Base-by-base conservation (phyloP, 2,797 vertebrate species). In the Anabas testudineus region DNA sequence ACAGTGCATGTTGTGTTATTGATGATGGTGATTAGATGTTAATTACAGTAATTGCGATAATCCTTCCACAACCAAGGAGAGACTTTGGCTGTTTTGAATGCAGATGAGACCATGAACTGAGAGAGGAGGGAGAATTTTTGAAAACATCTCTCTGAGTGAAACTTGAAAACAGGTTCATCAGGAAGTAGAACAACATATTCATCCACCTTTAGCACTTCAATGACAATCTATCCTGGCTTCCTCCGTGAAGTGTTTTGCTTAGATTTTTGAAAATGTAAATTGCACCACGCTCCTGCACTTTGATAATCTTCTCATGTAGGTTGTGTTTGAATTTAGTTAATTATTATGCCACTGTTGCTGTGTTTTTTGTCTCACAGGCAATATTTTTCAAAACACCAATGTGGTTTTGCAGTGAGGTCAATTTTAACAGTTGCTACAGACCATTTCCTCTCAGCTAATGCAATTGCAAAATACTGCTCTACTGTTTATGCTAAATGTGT, bases 91-190 rank as follows among this genome's bases (percentile, higher is more conserved):
- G 71, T 78, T 83, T 12, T 55, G 71, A 82, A 80, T 87, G 49
- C 76, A 79, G 70, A 88, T 80, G 72, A 90, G 74, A 71, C 36
- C 7, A 43, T 62, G 67, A 16, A 52, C 41, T 15, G 60, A 48
- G 71, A 42, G 53, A 52, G 49, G 36, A 42, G 15, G 45, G 51
- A 19, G 21, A 28, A 19, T 43, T 2, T 1, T 14, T 5, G 24
- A 46, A 70, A 5, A n/a, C 52, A 16, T 36, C 63, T 74, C 75
- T 77, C 26, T 45, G 62, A 52, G 62, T 67, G 42, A 80, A 69
- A 71, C 65, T 42, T 41, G 19, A 41, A 67, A 53, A 71, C 73
- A 49, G 46, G 66, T 75, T 75, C 59, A 37, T 34, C 39, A 59
- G 52, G 70, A 47, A 63, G 59, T 64, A 60, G 39, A 45, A 64